Evolutionary conservation across 2,797 vertebrate genomes (phyloP), one percentile per base, ranked within the genome.

Genomic region (Chrysocyon brachyurus): DNA sequence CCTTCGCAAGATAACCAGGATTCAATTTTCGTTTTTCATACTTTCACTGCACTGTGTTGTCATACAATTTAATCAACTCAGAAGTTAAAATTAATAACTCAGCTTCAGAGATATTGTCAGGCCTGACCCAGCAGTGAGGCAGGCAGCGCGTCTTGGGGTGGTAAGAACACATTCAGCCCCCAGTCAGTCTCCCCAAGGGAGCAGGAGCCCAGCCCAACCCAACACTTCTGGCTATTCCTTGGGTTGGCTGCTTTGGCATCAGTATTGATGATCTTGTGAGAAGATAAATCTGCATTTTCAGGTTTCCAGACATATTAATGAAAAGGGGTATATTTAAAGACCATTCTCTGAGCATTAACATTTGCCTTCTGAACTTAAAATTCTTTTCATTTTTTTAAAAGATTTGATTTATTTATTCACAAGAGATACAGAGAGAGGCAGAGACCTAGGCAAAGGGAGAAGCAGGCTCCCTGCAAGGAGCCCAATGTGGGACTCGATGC

Each of bases 51-150:
- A 75, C 31, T 64, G 7, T 46, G 93, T 59, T 95, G 84, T 90
- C 90, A 95, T 73, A 90, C 17, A 93, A 88, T 90, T 96, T 90
- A 96, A 95, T 97, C 90, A 94, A 57, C 31, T 86, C 64, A 78
- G 84, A 91, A 81, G 73, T 33, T 93, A 92, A 94, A 90, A 94
- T 91, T 46, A 95, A 97, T 94, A 94, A 78, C 73, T 91, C 72
- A 56, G 81, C 52, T 75, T 89, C 52, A 49, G 91, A 87, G 77
- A 96, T 64, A 22, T 59, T 56, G 78, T 68, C 89, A 31, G 3
- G 11, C 66, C n/a, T 85, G 21, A 83, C 84, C 54, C 40, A 83
- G 73, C 26, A 31, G 70, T 22, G 21, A 36, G 68, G 54, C 92
- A 81, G 28, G 22, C 14, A 59, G 66, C 19, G 36, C 16, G 21